Percentiles rank a stretch among this genome's conserved stretches.
These are phyloP conservation scores for Andrena flavipes DNA, from an alignment of 2,888 invertebrate genomes.

Conservation along the genomic window DNA sequence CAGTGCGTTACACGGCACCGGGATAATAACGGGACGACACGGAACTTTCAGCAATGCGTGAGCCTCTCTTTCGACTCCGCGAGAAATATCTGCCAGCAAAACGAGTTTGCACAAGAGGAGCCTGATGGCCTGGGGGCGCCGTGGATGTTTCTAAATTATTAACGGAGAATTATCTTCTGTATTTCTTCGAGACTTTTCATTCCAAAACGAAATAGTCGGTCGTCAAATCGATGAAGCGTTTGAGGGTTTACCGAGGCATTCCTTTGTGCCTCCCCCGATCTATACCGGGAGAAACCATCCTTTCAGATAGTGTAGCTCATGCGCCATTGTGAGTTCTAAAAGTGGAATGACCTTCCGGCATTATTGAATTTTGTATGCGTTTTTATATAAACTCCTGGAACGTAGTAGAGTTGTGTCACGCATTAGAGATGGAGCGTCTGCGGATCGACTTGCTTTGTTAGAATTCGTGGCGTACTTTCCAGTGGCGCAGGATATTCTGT, in stretches of 20 bases:
- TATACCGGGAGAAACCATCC: slow-evolving; percentile 9
- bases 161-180: slow-evolving; percentile 41
- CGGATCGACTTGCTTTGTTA: neutral
- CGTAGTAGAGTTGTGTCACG: no score
- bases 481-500: neutral
- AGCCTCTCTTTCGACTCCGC: slow-evolving; percentile 37
- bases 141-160: slow-evolving; percentile 36
- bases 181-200: slow-evolving; percentile 23
- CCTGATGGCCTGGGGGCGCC: slow-evolving; percentile 28
- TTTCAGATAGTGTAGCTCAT: slow-evolving; percentile 5
- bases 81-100: slow-evolving; percentile 30
- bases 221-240: neutral
- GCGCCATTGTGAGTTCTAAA: slow-evolving; percentile 10
- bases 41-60: slow-evolving; percentile 9
- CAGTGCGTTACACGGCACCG: neutral
- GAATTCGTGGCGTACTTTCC: neutral
- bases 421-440: neutral
- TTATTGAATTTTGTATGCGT: slow-evolving; percentile 24
- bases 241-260: neutral
- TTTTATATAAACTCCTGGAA: slow-evolving; percentile 14
- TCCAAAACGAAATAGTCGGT: slow-evolving; percentile 6
- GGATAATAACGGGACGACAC: slow-evolving; percentile 26
- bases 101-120: slow-evolving; percentile 27
- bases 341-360: slow-evolving; percentile 7
- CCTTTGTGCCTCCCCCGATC: slow-evolving; percentile 8